Evolutionary conservation across 2,888 invertebrate species (phyloP), one percentile per base, ranked within the genome.

Genomic region (Beris morrisii): DNA sequence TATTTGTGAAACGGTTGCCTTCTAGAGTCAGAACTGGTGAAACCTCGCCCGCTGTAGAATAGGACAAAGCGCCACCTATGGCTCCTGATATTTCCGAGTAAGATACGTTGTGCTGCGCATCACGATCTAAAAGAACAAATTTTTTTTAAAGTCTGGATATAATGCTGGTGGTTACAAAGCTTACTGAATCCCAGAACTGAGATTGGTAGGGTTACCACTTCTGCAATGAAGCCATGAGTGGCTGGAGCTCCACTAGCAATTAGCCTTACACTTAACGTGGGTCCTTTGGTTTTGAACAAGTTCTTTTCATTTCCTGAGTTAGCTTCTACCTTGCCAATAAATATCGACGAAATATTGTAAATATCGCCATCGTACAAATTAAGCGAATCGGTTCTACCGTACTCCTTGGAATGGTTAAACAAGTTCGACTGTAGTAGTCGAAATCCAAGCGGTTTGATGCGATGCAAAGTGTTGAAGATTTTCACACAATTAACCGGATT

Each of bases 401-500:
- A 89, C 72, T 88, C 87, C 61, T 86, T 86, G 0, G 92, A 92
- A 48, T 93, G 91, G 76, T 95, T 94, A 75, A 93, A 94, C n/a
- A 96, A 80, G 81, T 95, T 95, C 71, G 93, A 92, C 74, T 97
- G 96, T 30, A 97, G 82, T 54, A 97, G 82, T 68, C 97, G 85
- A 74, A 97, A 91, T 7, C 95, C 96, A 73, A 97, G 87, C 12
- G 91, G 91, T 76, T 96, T 96, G 0, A 92, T 88, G 69, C 90
- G 86, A 75, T 88, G 92, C 68, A 88, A 88, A 69, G 95, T 92
- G 65, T 91, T 90, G 77, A 99, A 96, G 72, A 97, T 95, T 81
- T 99, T 99, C 0, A 98, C 93, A 77, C 98, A 99, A 77, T 97
- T 98, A 0, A 97, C 93, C 0, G 97, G 94, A 78, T 91, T 89